A percentile compares a stretch with the other conserved stretches of the same genome.
phyloP scores from a whole-genome alignment of 1,140 invertebrate genomes.

The Globodera ellingtonae region DNA sequence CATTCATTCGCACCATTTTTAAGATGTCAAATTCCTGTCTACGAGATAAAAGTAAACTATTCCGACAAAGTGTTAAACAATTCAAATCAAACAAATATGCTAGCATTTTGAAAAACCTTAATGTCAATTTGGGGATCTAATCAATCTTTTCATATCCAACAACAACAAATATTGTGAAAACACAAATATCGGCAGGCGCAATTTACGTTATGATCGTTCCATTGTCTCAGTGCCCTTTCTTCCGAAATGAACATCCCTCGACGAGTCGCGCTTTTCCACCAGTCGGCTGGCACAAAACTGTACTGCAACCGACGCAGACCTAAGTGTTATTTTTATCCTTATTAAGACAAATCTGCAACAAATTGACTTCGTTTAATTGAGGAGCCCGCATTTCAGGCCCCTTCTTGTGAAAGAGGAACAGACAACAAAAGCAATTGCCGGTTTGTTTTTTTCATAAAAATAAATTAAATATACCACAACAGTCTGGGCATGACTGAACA shows the following conservation, averaged over 20 bases:
- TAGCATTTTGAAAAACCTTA: too few relatives aligned
- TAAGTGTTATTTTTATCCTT: neutral
- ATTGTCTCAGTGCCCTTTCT: constrained; percentile 81
- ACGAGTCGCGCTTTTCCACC: constrained; percentile 95
- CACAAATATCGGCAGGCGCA: neutral
- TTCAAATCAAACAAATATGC: too few relatives aligned
- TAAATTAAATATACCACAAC: constrained; percentile 77
- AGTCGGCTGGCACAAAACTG: constrained; percentile 95
- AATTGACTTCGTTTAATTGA: neutral
- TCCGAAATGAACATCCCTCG: constrained; percentile 93
- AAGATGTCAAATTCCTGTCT: too few relatives aligned
- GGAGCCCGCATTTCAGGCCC: too few relatives aligned
- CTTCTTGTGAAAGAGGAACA: constrained; percentile 14
- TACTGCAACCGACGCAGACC: constrained; percentile 94
- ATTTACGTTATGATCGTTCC: neutral
- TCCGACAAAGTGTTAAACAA: too few relatives aligned
- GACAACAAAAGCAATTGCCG: neutral
- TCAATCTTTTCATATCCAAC: neutral
- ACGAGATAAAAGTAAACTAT: too few relatives aligned
- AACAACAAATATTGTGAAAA: constrained; percentile 2
- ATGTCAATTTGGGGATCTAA: neutral
- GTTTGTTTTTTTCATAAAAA: neutral
- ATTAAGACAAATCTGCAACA: neutral
- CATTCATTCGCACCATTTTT: constrained; percentile 98
- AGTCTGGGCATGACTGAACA: constrained; percentile 86